phyloP scores from a whole-genome alignment of 2,113 vertebrate genomes.

The Hystrix brachyura region DNA sequence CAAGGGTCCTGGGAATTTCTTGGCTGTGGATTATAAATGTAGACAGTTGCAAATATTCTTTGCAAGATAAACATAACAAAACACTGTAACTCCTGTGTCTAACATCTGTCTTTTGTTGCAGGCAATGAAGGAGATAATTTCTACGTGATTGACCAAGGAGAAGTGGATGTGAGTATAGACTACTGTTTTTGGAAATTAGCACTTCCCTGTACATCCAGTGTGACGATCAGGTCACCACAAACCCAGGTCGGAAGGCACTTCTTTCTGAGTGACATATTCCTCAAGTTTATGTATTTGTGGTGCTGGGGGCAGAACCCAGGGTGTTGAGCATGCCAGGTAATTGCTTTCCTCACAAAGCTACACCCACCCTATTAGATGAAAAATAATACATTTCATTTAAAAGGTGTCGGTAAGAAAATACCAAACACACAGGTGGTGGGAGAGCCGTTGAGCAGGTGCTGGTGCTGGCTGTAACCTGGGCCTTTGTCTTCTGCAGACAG shows the following conservation, averaged over 20 bases:
- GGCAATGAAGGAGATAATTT: slow-evolving; percentile 99
- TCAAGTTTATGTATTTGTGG: background rate
- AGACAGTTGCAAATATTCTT: background rate
- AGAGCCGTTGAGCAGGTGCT: background rate
- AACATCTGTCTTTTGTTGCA: slow-evolving; percentile 79
- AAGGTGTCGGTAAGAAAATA: accelerated
- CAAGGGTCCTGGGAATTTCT: background rate
- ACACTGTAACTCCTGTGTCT: background rate
- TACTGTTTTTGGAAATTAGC: accelerated
- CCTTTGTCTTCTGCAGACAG: background rate
- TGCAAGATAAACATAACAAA: background rate
- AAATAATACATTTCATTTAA: accelerated
- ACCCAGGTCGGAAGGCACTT: background rate
- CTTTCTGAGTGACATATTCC: background rate
- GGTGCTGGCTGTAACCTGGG: background rate
- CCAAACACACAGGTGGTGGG: background rate
- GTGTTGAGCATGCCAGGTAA: too few relatives aligned
- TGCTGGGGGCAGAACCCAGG: background rate
- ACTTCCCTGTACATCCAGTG: accelerated
- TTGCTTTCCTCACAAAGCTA: background rate
- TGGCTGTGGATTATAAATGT: accelerated
- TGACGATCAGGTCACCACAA: background rate
- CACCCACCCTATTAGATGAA: background rate
- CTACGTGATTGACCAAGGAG: slow-evolving; percentile 98
- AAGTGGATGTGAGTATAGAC: slow-evolving; percentile 95